Evolutionary conservation across 2,113 vertebrate species (phyloP), one percentile per base, ranked within the genome.

Genomic region (Sceloporus undulatus): DNA sequence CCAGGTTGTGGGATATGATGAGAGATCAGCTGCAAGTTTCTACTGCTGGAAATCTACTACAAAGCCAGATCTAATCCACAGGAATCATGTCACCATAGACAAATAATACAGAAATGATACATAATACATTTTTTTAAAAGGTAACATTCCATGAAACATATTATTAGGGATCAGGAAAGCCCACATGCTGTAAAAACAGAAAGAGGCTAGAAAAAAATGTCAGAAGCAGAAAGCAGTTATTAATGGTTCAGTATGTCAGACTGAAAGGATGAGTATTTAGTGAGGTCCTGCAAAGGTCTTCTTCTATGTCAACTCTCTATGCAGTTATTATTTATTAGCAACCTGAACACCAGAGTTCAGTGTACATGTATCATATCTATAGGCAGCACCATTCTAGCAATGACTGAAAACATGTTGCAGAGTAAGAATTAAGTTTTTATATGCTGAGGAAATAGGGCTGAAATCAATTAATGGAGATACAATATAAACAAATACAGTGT

Each of bases 391-490:
- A 38, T n/a, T 74, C 62, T 0, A 1, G 87, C 82, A 91, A 88
- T 75, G 66, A 56, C 0, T 0, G 0, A 27, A 66, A 78, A 86
- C 0, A 7, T 75, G 92, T 54, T 0, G 0, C 73, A 91, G 59
- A 74, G 84, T 0, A 0, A 74, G 87, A 91, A 89, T 4, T 70
- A 83, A 94, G 85, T 87, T 0, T 34, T 73, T 42, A 56, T 27
- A n/a, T 0, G 0, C 59, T 81, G 78, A 68, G 0, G 0, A 52
- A 92, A 65, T 0, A 0, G 62, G 9, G 40, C 11, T 0, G 0
- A 25, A 87, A 75, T 73, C 42, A 0, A 0, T 0, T 80, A 52
- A 59, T 76, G 68, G 73, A 0, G 0, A 68, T 40, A 83, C 85
- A 81, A 85, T 74, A 89, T 29, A 34, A 84, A 82, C 80, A 73